A percentile compares a stretch with the other conserved stretches of the same genome.
Conservation (phyloP, 2,113 vertebrate genomes). For the Microtus pennsylvanicus region DNA sequence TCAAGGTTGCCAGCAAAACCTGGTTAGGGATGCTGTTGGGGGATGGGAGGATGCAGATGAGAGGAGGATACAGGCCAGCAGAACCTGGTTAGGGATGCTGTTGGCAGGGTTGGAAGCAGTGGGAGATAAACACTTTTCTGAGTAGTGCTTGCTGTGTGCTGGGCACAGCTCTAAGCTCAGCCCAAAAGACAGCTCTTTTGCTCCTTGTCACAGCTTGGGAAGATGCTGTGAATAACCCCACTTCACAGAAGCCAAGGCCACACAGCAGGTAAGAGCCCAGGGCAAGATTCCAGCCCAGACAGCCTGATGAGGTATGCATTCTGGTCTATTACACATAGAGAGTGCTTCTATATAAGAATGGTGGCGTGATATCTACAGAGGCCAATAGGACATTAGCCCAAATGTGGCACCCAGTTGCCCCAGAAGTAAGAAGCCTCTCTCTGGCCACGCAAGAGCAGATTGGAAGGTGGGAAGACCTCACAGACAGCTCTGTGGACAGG, state of each 20-base stretch:
- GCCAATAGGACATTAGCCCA: background rate
- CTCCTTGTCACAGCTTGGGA: background rate
- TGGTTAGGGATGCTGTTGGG: background rate
- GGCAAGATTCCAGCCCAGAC: background rate
- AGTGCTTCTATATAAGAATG: background rate
- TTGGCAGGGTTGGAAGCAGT: too few relatives aligned
- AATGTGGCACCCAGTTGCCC: background rate
- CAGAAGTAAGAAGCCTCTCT: background rate
- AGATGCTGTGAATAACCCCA: background rate
- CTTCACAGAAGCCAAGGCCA: conserved; percentile 1
- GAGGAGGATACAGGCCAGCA: background rate
- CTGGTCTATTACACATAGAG: background rate
- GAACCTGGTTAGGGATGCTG: background rate
- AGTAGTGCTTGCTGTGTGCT: background rate
- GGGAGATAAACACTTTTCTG: background rate
- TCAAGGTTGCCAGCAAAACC: background rate
- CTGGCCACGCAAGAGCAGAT: accelerated
- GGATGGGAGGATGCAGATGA: background rate
- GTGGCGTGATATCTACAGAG: accelerated
- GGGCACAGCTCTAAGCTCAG: background rate
- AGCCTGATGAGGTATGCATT: background rate
- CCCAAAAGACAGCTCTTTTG: background rate
- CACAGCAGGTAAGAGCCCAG: background rate
- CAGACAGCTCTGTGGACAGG: too few relatives aligned
- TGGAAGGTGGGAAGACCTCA: background rate